Conservation (phyloP, 1,140 invertebrate genomes). For the Anoplophora glabripennis region DNA sequence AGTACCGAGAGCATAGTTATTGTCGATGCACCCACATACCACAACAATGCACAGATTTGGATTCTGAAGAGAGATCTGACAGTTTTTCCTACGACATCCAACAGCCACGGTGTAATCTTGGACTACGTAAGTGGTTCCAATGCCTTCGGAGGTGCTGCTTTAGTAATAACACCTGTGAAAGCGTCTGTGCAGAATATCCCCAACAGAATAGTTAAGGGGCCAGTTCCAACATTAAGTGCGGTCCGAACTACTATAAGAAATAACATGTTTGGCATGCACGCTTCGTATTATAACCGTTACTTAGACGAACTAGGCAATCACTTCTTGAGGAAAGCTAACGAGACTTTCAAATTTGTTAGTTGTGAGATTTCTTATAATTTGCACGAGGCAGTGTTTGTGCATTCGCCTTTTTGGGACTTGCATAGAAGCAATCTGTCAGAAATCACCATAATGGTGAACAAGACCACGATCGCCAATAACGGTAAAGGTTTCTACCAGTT, state of each 20-base stretch:
- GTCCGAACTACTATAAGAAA: slow-evolving; percentile 71
- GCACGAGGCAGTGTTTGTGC: slow-evolving; percentile 75
- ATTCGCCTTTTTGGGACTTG: slow-evolving; percentile 82
- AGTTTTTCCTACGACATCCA: slow-evolving; percentile 83
- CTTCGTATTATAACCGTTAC: slow-evolving; percentile 87
- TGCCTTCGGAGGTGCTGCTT: slow-evolving; percentile 75
- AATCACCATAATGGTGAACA: slow-evolving; percentile 82
- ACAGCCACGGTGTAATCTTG: slow-evolving; percentile 76
- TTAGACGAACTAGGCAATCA: slow-evolving; percentile 79
- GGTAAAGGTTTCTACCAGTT: slow-evolving; percentile 82
- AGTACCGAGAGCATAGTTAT: slow-evolving; percentile 80
- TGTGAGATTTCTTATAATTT: slow-evolving; percentile 78
- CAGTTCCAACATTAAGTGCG: slow-evolving; percentile 70
- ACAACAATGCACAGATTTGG: slow-evolving; percentile 64
- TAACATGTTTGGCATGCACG: slow-evolving; percentile 78
- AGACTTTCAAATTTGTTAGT: slow-evolving; percentile 75
- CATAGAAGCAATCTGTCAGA: slow-evolving; percentile 79
- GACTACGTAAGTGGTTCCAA: slow-evolving; percentile 77
- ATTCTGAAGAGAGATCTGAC: slow-evolving; percentile 75
- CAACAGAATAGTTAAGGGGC: slow-evolving; percentile 70
- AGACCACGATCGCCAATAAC: slow-evolving; percentile 78
- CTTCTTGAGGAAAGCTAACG: slow-evolving; percentile 83
- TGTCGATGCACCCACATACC: slow-evolving; percentile 65
- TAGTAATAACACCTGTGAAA: slow-evolving; percentile 75
- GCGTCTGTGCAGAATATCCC: slow-evolving; percentile 67